Percentiles rank a stretch among this genome's conserved stretches.
Evolutionary conservation across 2,888 invertebrate species (phyloP).

Genomic region (Epistrophella euchroma): DNA sequence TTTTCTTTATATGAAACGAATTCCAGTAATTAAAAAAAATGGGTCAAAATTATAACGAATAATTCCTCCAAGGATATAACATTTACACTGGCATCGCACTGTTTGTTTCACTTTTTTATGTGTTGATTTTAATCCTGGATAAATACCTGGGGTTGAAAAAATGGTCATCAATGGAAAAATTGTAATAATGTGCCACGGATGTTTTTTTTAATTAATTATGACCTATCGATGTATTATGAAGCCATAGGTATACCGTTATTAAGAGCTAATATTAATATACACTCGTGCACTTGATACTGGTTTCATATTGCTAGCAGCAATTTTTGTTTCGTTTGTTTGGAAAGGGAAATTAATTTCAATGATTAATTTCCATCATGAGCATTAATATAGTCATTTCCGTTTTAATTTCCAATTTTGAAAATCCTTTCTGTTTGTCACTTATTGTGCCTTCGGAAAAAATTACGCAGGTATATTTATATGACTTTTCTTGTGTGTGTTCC

Average conservation of each 20-base stretch:
- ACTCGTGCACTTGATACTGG: not conserved
- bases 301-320: not conserved
- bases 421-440: not conserved
- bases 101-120: not conserved
- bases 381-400: slow-evolving; percentile 41
- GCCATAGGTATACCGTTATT: not conserved
- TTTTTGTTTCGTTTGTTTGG: not conserved
- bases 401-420: slow-evolving; percentile 17
- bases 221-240: not conserved
- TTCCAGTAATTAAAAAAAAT: too few species aligned
- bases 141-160: not conserved
- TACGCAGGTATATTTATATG: not conserved
- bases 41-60: too few species aligned
- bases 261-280: not conserved
- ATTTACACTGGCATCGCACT: not conserved
- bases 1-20: too few species aligned
- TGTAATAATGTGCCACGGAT: not conserved
- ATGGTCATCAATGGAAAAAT: too few species aligned
- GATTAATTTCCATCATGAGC: slow-evolving; percentile 40
- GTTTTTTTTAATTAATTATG: not conserved
- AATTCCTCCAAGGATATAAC: too few species aligned
- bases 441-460: not conserved
- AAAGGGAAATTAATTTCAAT: slow-evolving; percentile 49
- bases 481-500: not conserved
- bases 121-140: too few species aligned